Base-by-base conservation (phyloP, 2,113 vertebrate genomes). In the Melanerpes formicivorus region DNA sequence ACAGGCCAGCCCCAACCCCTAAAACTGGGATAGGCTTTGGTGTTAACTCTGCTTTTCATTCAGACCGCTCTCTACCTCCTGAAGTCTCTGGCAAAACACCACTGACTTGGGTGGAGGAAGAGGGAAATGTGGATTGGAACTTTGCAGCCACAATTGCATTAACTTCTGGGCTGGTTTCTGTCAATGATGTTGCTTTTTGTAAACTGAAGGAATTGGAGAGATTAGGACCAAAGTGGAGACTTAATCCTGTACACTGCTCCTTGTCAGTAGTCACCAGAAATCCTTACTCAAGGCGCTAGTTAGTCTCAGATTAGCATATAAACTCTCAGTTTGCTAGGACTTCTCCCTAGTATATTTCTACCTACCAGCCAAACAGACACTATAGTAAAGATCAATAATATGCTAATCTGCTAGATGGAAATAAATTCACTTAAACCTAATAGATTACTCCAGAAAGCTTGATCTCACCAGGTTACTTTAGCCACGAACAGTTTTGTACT, bases 1-100 rank as follows among this genome's bases (percentile, higher is more conserved):
- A 19, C 9, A 79, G 16, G 12, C 19, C 42, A 46, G 27, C 2
- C 10, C 7, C 0, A 1, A 1, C 13, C 54, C 14, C 50, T 63
- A 34, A 84, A 82, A n/a, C 21, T 32, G 7, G 9, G 6, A 26
- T 63, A 40, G 26, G 29, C 14, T 93, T 84, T 70, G 14, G 4
- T 79, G 40, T 15, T 10, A 26, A 4, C 27, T 56, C 25, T 65
- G 23, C 10, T 44, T 74, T 82, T 59, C 56, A 30, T 27, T 5
- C 6, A 63, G 12, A 14, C 32, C 54, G 3, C 19, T 79, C 6
- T 84, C 2, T 40, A 72, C 1, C 19, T 66, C 23, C 48, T 82
- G 32, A 56, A 40, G 54, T 37, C 27, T 46, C 60, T 78, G 37
- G 17, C 11, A 87, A 90, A 87, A 18, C 40, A 79, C 18, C 54